Evolutionary conservation across 2,888 invertebrate species (phyloP).

Genomic region (Timandra comae): DNA sequence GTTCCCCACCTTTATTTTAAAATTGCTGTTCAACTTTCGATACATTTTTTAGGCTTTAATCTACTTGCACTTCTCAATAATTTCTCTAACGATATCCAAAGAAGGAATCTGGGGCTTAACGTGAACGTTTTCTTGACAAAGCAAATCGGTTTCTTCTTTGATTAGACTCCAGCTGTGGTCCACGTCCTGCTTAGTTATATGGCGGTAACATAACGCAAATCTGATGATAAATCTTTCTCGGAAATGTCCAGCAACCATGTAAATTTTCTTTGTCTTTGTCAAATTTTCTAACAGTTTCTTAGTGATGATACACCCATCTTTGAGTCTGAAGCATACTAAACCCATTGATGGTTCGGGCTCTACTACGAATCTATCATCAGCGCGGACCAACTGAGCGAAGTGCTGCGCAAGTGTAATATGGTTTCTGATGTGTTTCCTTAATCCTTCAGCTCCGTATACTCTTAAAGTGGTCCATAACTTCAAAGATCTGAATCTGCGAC

Average conservation of each 20-base stretch:
- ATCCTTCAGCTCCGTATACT: conserved; percentile 86
- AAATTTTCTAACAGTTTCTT: conserved; percentile 83
- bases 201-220: conserved; percentile 87
- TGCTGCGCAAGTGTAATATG: conserved; percentile 85
- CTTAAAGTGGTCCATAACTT: conserved; percentile 96
- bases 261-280: conserved; percentile 85
- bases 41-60: neutral
- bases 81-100: conserved; percentile 41
- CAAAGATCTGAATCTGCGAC: conserved; percentile 90
- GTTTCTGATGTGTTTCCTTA: conserved; percentile 85
- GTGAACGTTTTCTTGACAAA: conserved; percentile 39
- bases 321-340: conserved; percentile 92
- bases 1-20: no score
- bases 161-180: conserved; percentile 85
- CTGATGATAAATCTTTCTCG: conserved; percentile 83
- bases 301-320: conserved; percentile 82
- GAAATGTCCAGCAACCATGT: conserved; percentile 86
- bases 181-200: conserved; percentile 83
- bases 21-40: no score
- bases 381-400: conserved; percentile 83
- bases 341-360: conserved; percentile 84
- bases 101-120: conserved; percentile 45
- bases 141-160: conserved; percentile 67
- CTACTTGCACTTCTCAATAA: conserved; percentile 52
- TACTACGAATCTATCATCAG: conserved; percentile 88